Base-by-base conservation (phyloP, 2,113 vertebrate genomes). In the Kryptolebias marmoratus region DNA sequence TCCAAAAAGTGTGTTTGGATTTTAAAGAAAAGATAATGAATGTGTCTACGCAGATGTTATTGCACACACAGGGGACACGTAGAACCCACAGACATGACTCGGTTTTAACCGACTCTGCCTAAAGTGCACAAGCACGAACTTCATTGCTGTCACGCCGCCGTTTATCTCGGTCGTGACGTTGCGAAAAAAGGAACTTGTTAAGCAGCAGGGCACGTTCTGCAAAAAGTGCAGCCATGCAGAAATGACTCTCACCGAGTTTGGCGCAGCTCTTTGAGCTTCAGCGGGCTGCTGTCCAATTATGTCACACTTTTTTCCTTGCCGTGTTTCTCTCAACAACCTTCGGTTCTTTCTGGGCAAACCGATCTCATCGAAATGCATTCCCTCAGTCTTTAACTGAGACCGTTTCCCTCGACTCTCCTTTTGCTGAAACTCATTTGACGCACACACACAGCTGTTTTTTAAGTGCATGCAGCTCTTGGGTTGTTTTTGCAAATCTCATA, bases 211-310 rank as follows among this genome's bases (percentile, higher is more conserved):
- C 88, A 90, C 83, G 73, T 91, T 81, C 60, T 11, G 71, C 75
- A 68, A 66, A 22, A 78, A 84, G 82, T 62, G 82, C 82, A 88
- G 64, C 31, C 80, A 75, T 58, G 68, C 85, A 86, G 86, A 90
- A 83, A 87, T 87, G 77, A 76, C 76, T 76, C 72, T 82, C 44
- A 45, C 80, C 54, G 81, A 73, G 79, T 57, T 68, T 74, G 22
- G 22, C 22, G 22, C 22, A 22, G 22, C 22, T 22, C 22, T 75
- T 57, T 73, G 68, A 80, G 68, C 80, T 82, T 78, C 18, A 44
- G 44, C 47, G 1, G 84, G 75, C 68, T 71, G 39, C 72, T 14
- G 53, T 75, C 73, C 85, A 89, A 82, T 84, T 77, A 87, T 79
- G 81, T 61, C 3, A 1, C 16, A 60, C 54, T 32, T 36, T 57